Evolutionary conservation across 1,140 invertebrate species (phyloP).

Genomic region (Ladona fulva): DNA sequence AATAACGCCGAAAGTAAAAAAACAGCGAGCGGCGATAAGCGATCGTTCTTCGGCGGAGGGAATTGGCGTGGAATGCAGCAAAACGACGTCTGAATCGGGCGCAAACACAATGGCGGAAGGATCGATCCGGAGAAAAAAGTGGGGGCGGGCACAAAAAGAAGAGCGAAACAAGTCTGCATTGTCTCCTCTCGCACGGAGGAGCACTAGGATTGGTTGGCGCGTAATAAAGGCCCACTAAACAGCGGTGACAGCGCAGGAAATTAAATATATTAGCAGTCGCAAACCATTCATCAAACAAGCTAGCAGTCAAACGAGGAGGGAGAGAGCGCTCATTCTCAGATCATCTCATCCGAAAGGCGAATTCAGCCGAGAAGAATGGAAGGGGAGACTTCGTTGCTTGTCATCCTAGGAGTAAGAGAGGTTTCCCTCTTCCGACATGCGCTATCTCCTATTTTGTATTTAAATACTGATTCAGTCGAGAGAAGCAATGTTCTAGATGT

Average conservation of each 20-base stretch:
- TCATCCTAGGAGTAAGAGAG: no score
- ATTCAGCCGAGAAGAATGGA: no score
- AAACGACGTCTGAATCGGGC: background rate
- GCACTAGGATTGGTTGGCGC: background rate
- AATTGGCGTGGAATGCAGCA: background rate
- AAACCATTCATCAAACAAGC: background rate
- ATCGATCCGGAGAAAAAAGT: background rate
- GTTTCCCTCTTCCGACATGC: no score
- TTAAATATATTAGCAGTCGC: slow-evolving; percentile 10
- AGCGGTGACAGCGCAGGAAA: slow-evolving; percentile 1
- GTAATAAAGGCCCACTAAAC: slow-evolving; percentile 2
- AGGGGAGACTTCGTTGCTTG: no score
- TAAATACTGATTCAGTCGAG: no score
- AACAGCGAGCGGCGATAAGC: background rate
- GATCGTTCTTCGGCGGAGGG: background rate
- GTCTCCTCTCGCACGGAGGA: background rate
- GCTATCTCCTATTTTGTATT: no score
- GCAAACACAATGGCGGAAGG: background rate
- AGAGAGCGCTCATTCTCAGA: background rate
- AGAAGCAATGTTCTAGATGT: no score
- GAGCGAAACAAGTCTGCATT: background rate
- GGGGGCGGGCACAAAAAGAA: background rate
- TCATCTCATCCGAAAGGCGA: no score
- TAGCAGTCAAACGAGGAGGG: background rate
- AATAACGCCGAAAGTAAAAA: background rate